These are phyloP conservation scores for Nebria brevicollis DNA, from an alignment of 2,888 invertebrate species.

Conservation along the genomic window DNA sequence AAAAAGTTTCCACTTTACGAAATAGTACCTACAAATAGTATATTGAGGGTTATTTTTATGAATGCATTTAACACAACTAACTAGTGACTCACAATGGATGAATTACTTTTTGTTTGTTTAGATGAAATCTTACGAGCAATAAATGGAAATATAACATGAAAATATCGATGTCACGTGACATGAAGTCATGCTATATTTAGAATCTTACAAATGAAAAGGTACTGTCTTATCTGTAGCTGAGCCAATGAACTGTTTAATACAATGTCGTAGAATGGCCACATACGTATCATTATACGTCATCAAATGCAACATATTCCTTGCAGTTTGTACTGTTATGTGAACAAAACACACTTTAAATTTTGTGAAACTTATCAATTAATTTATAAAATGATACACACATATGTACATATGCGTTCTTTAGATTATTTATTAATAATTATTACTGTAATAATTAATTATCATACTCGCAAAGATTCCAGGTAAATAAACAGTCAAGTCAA, in stretches of 20 bases:
- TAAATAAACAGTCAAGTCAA: background rate
- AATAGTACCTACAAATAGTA: too few relatives aligned
- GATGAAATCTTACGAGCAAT: conserved; percentile 20
- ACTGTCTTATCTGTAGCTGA: conserved; percentile 23
- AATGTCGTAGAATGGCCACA: conserved; percentile 28
- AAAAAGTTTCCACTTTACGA: too few relatives aligned
- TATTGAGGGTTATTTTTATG: too few relatives aligned
- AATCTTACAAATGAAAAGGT: conserved; percentile 42
- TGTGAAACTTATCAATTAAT: too few relatives aligned
- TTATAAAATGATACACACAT: too few relatives aligned
- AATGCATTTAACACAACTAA: too few relatives aligned
- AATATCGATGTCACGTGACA: conserved; percentile 42
- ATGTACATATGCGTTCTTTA: too few relatives aligned
- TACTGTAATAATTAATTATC: background rate
- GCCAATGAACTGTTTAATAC: conserved; percentile 21
- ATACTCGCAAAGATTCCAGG: background rate
- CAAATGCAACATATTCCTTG: background rate
- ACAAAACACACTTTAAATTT: too few relatives aligned
- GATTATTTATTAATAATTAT: too few relatives aligned
- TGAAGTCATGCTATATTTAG: conserved; percentile 38
- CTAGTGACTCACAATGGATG: too few relatives aligned
- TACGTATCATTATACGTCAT: background rate
- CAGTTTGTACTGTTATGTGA: too few relatives aligned
- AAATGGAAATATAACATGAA: conserved; percentile 45
- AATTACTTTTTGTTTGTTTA: background rate